A percentile compares a stretch with the other conserved stretches of the same genome.
phyloP scores from a whole-genome alignment of 2,797 vertebrate genomes.

The Taeniopygia guttata region DNA sequence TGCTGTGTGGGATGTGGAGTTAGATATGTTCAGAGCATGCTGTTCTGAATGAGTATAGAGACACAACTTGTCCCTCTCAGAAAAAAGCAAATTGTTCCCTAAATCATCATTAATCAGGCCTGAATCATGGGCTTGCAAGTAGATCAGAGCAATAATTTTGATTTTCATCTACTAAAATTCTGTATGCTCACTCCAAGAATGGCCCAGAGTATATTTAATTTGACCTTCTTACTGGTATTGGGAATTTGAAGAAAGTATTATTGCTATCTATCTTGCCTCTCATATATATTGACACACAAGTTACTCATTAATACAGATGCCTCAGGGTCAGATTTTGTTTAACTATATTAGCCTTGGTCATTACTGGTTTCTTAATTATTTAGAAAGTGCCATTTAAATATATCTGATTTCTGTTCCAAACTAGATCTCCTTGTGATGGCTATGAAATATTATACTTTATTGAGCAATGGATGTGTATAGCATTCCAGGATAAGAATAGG shows the following conservation, averaged over 20 bases:
- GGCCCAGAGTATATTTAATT: not conserved
- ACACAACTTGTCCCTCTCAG: not conserved
- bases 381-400: not conserved
- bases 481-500: not conserved
- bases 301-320: not conserved
- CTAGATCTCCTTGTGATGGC: not conserved
- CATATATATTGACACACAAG: not conserved
- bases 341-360: not conserved
- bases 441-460: not conserved
- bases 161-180: not conserved
- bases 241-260: not conserved
- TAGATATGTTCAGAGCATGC: not conserved
- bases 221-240: not conserved
- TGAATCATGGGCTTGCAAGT: not conserved
- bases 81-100: not conserved
- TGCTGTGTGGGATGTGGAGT: not conserved
- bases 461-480: not conserved
- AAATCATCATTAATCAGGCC: not conserved
- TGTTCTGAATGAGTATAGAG: not conserved
- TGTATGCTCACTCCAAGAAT: not conserved
- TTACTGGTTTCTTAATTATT: not conserved
- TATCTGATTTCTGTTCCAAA: not conserved
- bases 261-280: not conserved
- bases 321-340: not conserved
- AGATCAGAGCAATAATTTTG: not conserved